Evolutionary conservation across 2,113 vertebrate species (phyloP), one percentile per base, ranked within the genome.

Genomic region (Datnioides undecimradiatus): DNA sequence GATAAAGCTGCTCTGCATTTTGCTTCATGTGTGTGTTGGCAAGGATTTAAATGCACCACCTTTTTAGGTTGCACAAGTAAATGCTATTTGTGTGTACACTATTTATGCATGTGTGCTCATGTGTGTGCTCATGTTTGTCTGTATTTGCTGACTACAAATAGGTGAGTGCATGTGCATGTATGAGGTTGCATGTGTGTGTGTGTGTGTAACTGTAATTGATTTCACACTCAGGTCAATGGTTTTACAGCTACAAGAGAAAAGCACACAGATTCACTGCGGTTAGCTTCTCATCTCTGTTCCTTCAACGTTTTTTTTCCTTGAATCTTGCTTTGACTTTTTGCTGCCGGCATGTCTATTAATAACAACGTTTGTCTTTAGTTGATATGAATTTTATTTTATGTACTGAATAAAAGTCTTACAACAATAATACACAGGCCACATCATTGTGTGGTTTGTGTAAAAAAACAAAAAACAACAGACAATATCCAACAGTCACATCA

Each of bases 161-260:
- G 73, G 45, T 63, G 64, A 38, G 41, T 46, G 55, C 21, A 16
- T 62, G 45, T 59, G 49, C 49, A 33, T 70, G 74, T 45, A 23
- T 63, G 49, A 36, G 33, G 33, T 52, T 46, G 58, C 45, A 27
- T 79, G 41, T 46, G 46, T 52, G 75, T 77, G 31, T 43, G 36
- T 57, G 79, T 77, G 64, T 79, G 60, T 76, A 36, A 55, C 57
- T 79, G 70, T 87, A 91, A 93, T 92, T 93, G 86, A 94, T 93
- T 93, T 92, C 87, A 91, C 76, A 89, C 86, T 80, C 88, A 92
- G 90, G 88, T 94, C 91, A 92, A 74, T 86, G 86, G 73, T 86
- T 92, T 86, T 86, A 82, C 75, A 63, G 78, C 87, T 78, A 72
- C 81, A 66, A 65, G 69, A 85, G 72, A 87, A 74, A 65, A 60